A percentile compares a stretch with the other conserved stretches of the same genome.
Evolutionary conservation across 2,888 invertebrate genomes (phyloP).

Genomic region (Mesodorylaimus sp.): DNA sequence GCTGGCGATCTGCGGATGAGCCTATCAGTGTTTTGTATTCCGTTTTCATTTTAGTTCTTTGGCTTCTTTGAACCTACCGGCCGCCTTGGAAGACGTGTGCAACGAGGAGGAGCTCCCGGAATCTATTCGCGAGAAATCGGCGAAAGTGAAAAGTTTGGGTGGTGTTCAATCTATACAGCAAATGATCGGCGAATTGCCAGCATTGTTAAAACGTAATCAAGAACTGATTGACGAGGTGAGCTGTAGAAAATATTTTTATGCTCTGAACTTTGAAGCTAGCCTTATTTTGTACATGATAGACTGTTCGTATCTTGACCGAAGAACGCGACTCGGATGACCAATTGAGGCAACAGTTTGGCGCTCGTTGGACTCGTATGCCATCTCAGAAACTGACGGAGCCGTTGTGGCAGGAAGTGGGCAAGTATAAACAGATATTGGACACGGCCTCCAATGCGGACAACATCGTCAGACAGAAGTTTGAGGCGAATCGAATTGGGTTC

Average conservation of each 20-base stretch:
- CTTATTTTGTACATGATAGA: conserved; percentile 18
- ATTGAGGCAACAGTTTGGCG: conserved; percentile 69
- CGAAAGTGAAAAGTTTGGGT: conserved; percentile 53
- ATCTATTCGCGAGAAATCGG: conserved; percentile 66
- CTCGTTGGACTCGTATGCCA: conserved; percentile 72
- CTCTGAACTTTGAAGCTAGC: neutral
- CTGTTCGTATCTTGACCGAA: conserved; percentile 52
- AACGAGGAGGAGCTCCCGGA: conserved; percentile 59
- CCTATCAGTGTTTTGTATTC: conserved; percentile 6
- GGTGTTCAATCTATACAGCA: conserved; percentile 52
- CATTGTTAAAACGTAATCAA: conserved; percentile 67
- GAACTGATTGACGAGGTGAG: conserved; percentile 41
- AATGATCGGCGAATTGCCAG: conserved; percentile 68
- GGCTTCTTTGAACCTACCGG: conserved; percentile 82
- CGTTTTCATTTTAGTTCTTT: conserved; percentile 44
- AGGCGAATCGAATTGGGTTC: conserved; percentile 55
- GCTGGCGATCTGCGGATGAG: conserved; percentile 1
- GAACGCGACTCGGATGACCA: conserved; percentile 75
- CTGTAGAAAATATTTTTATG: conserved; percentile 41
- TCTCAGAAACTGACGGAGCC: conserved; percentile 72
- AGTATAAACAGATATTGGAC: conserved; percentile 73
- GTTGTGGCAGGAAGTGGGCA: conserved; percentile 65
- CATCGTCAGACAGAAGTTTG: conserved; percentile 68
- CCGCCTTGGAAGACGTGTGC: conserved; percentile 65
- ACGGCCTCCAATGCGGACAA: conserved; percentile 64